phyloP scores from a whole-genome alignment of 1,140 invertebrate species.

The Telenomus remus region DNA sequence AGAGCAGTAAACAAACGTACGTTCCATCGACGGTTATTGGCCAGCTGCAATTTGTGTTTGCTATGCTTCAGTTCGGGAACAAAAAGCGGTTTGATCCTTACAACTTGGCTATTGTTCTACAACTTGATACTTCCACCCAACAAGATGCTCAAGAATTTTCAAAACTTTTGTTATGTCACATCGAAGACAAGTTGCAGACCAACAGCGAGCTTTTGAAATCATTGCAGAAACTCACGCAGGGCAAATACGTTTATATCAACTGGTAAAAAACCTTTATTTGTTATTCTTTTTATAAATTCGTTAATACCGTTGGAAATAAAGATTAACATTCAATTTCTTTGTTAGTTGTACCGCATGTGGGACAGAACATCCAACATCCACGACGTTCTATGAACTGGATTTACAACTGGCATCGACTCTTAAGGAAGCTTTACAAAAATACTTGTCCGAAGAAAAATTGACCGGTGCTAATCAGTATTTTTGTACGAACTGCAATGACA shows the following conservation, averaged over 20 bases:
- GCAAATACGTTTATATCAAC: conserved; percentile 81
- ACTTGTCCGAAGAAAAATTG: conserved; percentile 80
- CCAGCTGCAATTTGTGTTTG: conserved; percentile 83
- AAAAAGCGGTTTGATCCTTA: conserved; percentile 79
- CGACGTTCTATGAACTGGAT: conserved; percentile 82
- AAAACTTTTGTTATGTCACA: conserved; percentile 80
- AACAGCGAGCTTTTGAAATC: conserved; percentile 75
- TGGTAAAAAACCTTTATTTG: conserved; percentile 67
- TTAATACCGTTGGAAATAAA: not conserved
- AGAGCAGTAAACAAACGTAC: conserved; percentile 63
- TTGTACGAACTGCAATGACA: conserved; percentile 79
- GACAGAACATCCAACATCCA: conserved; percentile 77
- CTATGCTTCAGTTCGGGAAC: conserved; percentile 79
- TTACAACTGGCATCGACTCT: conserved; percentile 80
- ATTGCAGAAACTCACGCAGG: conserved; percentile 79
- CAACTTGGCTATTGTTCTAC: conserved; percentile 79
- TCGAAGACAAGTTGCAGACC: conserved; percentile 77
- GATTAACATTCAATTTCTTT: conserved; percentile 1
- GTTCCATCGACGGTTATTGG: conserved; percentile 75
- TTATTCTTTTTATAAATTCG: not conserved
- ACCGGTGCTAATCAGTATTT: conserved; percentile 82
- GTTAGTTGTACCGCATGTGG: conserved; percentile 79
- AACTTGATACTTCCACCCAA: conserved; percentile 79
- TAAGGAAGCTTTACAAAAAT: conserved; percentile 79
- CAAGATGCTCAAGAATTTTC: conserved; percentile 87